phyloP scores from a whole-genome alignment of 2,113 vertebrate genomes.

The Falcunculus frontatus region DNA sequence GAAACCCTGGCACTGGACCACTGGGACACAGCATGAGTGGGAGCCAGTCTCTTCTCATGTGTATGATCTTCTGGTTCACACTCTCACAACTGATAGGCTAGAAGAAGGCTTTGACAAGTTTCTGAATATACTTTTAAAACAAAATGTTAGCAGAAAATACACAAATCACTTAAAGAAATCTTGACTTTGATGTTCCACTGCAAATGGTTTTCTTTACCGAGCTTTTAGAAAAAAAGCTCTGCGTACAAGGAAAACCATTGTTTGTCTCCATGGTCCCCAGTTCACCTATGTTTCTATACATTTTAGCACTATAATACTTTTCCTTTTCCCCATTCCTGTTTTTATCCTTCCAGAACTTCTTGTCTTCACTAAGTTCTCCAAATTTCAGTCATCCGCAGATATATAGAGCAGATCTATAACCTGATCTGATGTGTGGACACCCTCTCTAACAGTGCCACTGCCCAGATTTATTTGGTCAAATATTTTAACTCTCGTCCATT shows the following conservation, averaged over 20 bases:
- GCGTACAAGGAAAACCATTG: fast-evolving
- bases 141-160: not conserved
- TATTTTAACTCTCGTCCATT: not conserved
- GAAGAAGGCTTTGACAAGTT: not conserved
- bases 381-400: not conserved
- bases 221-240: not conserved
- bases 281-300: not conserved
- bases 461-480: not conserved
- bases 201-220: not conserved
- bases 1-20: not conserved
- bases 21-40: not conserved
- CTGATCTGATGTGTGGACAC: not conserved
- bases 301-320: not conserved
- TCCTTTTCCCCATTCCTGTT: not conserved
- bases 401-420: not conserved
- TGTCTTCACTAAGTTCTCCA: not conserved
- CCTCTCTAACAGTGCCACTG: not conserved
- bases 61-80: not conserved
- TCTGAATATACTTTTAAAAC: not conserved
- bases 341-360: not conserved
- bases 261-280: not conserved
- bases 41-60: not conserved
- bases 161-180: not conserved
- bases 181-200: not conserved
- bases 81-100: not conserved